A percentile compares a stretch with the other conserved stretches of the same genome.
Conservation (phyloP, 2,888 invertebrate genomes). For the Temnothorax rugatulus region DNA sequence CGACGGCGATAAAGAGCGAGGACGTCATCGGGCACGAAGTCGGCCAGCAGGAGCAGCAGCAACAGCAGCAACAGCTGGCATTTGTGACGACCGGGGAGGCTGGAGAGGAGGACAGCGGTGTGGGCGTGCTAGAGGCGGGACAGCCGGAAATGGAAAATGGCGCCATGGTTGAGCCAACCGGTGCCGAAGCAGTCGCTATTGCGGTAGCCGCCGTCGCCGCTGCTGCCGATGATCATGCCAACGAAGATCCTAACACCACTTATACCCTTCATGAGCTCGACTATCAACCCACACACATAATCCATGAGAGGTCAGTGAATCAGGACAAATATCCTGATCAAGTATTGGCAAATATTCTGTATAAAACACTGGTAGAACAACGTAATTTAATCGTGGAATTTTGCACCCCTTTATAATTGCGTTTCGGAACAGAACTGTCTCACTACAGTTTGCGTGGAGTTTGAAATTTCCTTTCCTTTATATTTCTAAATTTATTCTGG, state of each 20-base stretch:
- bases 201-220: slow-evolving; percentile 71
- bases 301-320: slow-evolving; percentile 76
- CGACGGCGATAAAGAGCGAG: slow-evolving; percentile 65
- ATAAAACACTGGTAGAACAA: neutral
- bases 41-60: slow-evolving; percentile 52
- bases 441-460: neutral
- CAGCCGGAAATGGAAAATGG: slow-evolving; percentile 85
- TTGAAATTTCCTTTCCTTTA: neutral
- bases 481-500: neutral
- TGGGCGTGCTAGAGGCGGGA: slow-evolving; percentile 85
- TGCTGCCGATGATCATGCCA: slow-evolving; percentile 67
- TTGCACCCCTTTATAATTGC: neutral
- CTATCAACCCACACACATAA: slow-evolving; percentile 75
- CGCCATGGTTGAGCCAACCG: slow-evolving; percentile 79
- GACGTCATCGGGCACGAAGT: slow-evolving; percentile 57
- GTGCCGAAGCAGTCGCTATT: slow-evolving; percentile 73
- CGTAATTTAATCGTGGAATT: neutral
- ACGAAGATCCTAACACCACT: slow-evolving; percentile 69
- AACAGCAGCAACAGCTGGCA: slow-evolving; percentile 73
- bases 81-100: slow-evolving; percentile 78
- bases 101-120: slow-evolving; percentile 77
- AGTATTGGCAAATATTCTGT: neutral
- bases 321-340: neutral
- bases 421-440: neutral
- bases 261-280: slow-evolving; percentile 78